Evolutionary conservation across 2,888 invertebrate genomes (phyloP), one percentile per base, ranked within the genome.

Genomic region (Linnaemya tessellans): DNA sequence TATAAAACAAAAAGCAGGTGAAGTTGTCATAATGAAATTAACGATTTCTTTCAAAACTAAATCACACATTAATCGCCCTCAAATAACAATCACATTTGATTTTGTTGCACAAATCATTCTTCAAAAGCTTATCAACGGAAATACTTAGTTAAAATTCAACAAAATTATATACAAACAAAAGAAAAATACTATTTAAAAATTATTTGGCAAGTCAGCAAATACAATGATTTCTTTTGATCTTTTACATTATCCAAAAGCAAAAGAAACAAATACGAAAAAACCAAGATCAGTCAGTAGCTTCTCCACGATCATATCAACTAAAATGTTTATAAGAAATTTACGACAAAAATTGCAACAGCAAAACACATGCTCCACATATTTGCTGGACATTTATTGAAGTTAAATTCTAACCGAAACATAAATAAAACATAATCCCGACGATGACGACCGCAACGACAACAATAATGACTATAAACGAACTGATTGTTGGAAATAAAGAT

Each of bases 291-390:
- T 56, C 38, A 74, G 67, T 74, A 67, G 65, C 67, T 5, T 41
- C 8, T 22, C 7, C 18, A 58, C 25, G 46, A 80, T 74, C 51
- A 51, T 43, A 25, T 62, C 70, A 78, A 80, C 43, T 38, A 20
- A 65, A 80, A 71, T 64, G 30, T 22, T 62, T 46, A 54, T 60
- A 22, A 58, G 38, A 80, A 85, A 87, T 85, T 86, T 85, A 84
- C 86, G 83, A 83, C 89, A 90, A 91, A 92, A 91, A 90, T 91
- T 91, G 91, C 89, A 51, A 82, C 89, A 89, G 91, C 71, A 91
- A 91, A 92, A 92, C 93, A 92, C 92, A 92, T 92, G 92, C 93
- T 92, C 91, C 91, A 92, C 92, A 92, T 92, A 91, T 91, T 91
- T 91, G 90, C 90, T 89, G 91, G 93, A 92, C 92, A 92, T 92